Base-by-base conservation (phyloP, 2,797 vertebrate genomes). In the Siniperca scherzeri region DNA sequence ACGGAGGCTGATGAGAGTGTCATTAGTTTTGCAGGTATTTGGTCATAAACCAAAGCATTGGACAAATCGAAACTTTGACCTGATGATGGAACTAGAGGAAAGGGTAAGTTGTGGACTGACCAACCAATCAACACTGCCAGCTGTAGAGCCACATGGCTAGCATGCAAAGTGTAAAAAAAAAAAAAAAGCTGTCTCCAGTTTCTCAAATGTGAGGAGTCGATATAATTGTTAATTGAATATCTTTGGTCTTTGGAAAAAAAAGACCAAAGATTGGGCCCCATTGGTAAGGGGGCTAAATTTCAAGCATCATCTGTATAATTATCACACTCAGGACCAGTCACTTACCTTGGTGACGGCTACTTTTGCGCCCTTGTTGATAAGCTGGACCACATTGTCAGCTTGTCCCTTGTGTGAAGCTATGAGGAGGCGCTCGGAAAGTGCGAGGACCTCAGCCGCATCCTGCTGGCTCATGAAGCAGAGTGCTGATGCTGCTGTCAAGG, bases 281-380 rank as follows among this genome's bases (percentile, higher is more conserved):
- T 22, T 75, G 38, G 25, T 21, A 65, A 6, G 16, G 7, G 4
- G 40, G 25, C 14, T 27, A 22, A 60, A 70, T 50, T 30, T 30
- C 30, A 30, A 30, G 30, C 30, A 30, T 30, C 30, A 36, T 12
- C 0, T 4, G 16, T 30, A 3, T 50, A 0, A 59, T 14, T 4
- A 8, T 27, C 22, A 52, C 30, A 19, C 44, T 8, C 22, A n/a
- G 38, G 3, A 46, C 1, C 13, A 9, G 1, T 22, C 83, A 86
- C 96, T 97, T 96, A 99, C 98, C 98, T 98, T 99, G 94, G 98
- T 99, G 94, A 99, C 96, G 0, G 97, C 98, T 95, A 99, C 97
- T 94, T 98, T 98, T 91, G 98, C 98, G 4, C 98, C 98, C 96
- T 96, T 98, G 96, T 99, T 99, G 96, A 99, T 99, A 90, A 99